These are phyloP conservation scores for Altica lythri DNA, from an alignment of 2,888 invertebrate genomes.

Conservation along the genomic window DNA sequence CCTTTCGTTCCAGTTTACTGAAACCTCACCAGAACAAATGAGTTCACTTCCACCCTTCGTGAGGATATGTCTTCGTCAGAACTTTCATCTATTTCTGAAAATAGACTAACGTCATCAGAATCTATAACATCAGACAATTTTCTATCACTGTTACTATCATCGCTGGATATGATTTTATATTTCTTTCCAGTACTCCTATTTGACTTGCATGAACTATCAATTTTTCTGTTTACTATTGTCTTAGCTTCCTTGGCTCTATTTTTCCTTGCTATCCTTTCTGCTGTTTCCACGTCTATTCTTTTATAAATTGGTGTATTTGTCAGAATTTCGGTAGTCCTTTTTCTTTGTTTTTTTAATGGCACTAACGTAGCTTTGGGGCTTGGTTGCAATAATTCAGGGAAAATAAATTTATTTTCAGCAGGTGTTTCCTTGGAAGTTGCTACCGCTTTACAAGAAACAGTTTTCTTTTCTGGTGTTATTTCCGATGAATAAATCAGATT, in stretches of 20 bases:
- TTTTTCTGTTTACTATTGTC: slow-evolving; percentile 4
- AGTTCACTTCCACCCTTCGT: background rate
- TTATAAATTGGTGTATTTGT: too few relatives aligned
- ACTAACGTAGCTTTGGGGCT: too few relatives aligned
- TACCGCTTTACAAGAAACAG: background rate
- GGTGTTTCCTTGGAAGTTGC: background rate
- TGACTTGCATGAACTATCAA: slow-evolving; percentile 3
- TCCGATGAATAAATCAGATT: background rate
- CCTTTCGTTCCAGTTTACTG: too few relatives aligned
- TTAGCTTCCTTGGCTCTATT: slow-evolving; percentile 1
- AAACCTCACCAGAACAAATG: background rate
- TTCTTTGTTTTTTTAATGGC: too few relatives aligned
- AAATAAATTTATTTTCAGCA: background rate
- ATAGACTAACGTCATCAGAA: slow-evolving; percentile 2
- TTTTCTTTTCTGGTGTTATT: too few relatives aligned
- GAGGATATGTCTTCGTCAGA: slow-evolving; percentile 8
- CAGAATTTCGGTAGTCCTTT: slow-evolving; percentile 1
- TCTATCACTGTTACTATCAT: background rate
- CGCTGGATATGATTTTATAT: too few relatives aligned
- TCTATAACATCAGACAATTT: background rate
- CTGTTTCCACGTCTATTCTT: slow-evolving; percentile 1
- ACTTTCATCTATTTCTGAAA: slow-evolving; percentile 9
- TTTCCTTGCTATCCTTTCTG: background rate
- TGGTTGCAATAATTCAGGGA: too few relatives aligned
- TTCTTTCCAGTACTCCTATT: too few relatives aligned